phyloP scores from a whole-genome alignment of 2,888 invertebrate species.

The Muschampia plurimacula region DNA sequence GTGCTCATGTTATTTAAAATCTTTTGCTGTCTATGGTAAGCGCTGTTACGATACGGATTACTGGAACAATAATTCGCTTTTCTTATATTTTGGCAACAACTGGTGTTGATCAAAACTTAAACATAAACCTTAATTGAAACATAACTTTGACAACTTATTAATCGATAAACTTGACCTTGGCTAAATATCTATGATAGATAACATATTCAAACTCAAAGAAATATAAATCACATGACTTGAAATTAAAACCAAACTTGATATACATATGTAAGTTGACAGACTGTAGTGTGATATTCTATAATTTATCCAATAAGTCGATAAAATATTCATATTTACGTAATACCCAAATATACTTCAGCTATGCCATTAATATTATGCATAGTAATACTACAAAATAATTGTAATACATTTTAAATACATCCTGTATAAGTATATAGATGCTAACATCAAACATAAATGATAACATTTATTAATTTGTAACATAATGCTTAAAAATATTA shows the following conservation, averaged over 20 bases:
- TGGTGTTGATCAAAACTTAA: too few species aligned
- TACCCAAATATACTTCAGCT: background rate
- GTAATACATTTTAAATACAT: conserved; percentile 19
- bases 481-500: conserved; percentile 25
- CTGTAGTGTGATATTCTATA: background rate
- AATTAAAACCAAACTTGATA: background rate
- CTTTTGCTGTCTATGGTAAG: too few species aligned
- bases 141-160: too few species aligned
- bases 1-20: too few species aligned
- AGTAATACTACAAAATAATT: conserved; percentile 5
- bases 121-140: too few species aligned
- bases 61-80: too few species aligned
- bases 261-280: background rate
- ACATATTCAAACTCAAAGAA: too few species aligned
- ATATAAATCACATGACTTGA: too few species aligned
- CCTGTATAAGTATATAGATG: background rate
- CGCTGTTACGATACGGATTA: too few species aligned
- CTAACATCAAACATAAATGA: background rate
- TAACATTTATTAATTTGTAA: conserved; percentile 2
- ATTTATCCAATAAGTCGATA: background rate
- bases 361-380: background rate
- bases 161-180: too few species aligned
- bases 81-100: too few species aligned
- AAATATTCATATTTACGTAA: background rate
- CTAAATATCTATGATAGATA: too few species aligned